Conservation (phyloP, 2,888 invertebrate genomes). For the Acrobasis suavella region DNA sequence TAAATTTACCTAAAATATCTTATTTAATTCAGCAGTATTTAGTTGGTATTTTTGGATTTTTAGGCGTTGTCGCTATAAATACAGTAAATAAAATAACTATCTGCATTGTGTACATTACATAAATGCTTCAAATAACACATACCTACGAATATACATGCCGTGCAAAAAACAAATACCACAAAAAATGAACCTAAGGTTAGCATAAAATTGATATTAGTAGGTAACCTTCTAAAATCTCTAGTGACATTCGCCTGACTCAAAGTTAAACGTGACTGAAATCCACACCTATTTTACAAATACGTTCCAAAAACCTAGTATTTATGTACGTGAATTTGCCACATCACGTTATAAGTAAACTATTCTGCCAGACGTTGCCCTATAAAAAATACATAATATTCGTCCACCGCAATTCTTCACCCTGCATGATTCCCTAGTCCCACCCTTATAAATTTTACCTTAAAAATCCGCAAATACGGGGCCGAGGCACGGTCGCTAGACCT, state of each 20-base stretch:
- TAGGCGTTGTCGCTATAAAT: too few relatives aligned
- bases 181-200: neutral
- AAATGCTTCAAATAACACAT: too few relatives aligned
- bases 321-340: neutral
- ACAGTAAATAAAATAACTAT: too few relatives aligned
- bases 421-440: conserved; percentile 36
- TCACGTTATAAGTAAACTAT: conserved; percentile 23
- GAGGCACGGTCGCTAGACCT: conserved; percentile 73
- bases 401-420: conserved; percentile 44
- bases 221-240: neutral
- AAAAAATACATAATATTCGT: conserved; percentile 35
- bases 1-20: too few relatives aligned
- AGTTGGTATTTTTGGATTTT: too few relatives aligned
- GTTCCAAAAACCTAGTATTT: conserved; percentile 1
- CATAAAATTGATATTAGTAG: neutral
- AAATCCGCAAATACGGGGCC: conserved; percentile 81
- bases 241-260: neutral
- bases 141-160: too few relatives aligned
- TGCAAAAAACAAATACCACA: too few relatives aligned
- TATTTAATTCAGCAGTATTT: too few relatives aligned
- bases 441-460: conserved; percentile 82
- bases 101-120: too few relatives aligned
- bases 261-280: neutral
- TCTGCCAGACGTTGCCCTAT: conserved; percentile 31
- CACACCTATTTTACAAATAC: conserved; percentile 1